Evolutionary conservation across 2,888 invertebrate genomes (phyloP), one percentile per base, ranked within the genome.

Genomic region (Xestia rhomboidea): DNA sequence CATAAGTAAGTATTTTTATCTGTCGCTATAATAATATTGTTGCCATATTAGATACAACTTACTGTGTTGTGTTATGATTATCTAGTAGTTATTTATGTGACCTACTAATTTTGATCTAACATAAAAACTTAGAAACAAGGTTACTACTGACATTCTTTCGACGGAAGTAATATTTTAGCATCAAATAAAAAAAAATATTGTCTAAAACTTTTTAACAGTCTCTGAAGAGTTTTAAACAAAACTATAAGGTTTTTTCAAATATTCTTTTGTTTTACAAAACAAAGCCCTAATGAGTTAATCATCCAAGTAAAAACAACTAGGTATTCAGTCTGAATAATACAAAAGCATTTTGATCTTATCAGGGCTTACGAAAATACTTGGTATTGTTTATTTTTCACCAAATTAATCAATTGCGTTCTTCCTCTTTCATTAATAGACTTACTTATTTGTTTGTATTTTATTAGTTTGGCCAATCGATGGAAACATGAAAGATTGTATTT

Each of bases 1-100:
- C 62, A 87, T 88, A 91, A 87, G 82, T 87, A 90, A 87, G 81
- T 81, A 82, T 68, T 73, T 83, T 86, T 86, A 88, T 87, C 87
- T 87, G 89, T 89, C 68, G 84, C 68, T 86, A 77, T 77, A 83
- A 81, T 78, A 84, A 82, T 80, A 85, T 86, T 84, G 88, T 88
- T 87, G 83, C 76, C 64, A 73, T 82, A 79, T 74, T 78, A 73
- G 74, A 76, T 67, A 81, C 69, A 72, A 69, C 41, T 76, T 77
- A 83, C 67, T 79, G 73, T 73, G 49, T 76, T 76, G 74, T 86
- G 82, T 84, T 86, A 77, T 81, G 87, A 88, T 87, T 86, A 87
- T 86, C 80, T 84, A 84, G 84, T 85, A 80, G 73, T 85, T n/a
- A n/a, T 86, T 82, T 83, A 82, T 75, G 71, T 88, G 89, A 87